Conservation (phyloP, 1,140 invertebrate genomes). For the Chrysomallon squamiferum region DNA sequence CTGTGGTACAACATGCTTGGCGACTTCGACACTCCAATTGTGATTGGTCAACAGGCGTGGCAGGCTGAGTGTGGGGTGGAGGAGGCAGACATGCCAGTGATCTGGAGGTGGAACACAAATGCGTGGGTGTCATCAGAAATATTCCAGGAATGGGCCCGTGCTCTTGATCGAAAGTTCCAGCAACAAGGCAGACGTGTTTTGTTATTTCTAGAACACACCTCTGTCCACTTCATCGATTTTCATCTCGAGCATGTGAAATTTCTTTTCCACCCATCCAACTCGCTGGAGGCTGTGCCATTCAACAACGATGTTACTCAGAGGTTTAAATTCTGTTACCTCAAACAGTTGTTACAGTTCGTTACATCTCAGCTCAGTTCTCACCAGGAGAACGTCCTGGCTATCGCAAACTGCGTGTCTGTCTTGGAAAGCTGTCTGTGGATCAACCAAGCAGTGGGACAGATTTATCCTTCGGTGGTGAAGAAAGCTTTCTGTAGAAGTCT, state of each 20-base stretch:
- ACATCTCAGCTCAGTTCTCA: not conserved
- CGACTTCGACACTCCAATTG: not conserved
- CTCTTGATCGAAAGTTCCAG: conserved; percentile 15
- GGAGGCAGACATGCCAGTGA: conserved; percentile 5
- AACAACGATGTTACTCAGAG: conserved; percentile 19
- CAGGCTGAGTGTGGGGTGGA: not conserved
- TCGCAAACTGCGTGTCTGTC: not conserved
- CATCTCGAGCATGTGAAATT: conserved; percentile 8
- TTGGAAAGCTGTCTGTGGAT: not conserved
- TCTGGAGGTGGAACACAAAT: not conserved
- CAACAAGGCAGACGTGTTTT: conserved; percentile 16
- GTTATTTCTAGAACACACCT: conserved; percentile 15
- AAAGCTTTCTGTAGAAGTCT: conserved; percentile 1
- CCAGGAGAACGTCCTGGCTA: not conserved
- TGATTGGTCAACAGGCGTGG: not conserved
- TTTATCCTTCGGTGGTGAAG: not conserved
- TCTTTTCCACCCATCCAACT: conserved; percentile 15
- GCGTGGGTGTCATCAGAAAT: conserved; percentile 10
- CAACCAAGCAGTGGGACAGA: not conserved
- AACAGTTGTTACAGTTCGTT: not conserved
- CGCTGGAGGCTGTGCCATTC: conserved; percentile 16
- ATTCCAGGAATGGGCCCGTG: conserved; percentile 7
- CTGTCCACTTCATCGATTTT: not conserved
- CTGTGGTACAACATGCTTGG: conserved; percentile 5
- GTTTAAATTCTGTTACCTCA: conserved; percentile 18